A percentile compares a stretch with the other conserved stretches of the same genome.
phyloP scores from a whole-genome alignment of 1,140 invertebrate genomes.

The Dreissena polymorpha region DNA sequence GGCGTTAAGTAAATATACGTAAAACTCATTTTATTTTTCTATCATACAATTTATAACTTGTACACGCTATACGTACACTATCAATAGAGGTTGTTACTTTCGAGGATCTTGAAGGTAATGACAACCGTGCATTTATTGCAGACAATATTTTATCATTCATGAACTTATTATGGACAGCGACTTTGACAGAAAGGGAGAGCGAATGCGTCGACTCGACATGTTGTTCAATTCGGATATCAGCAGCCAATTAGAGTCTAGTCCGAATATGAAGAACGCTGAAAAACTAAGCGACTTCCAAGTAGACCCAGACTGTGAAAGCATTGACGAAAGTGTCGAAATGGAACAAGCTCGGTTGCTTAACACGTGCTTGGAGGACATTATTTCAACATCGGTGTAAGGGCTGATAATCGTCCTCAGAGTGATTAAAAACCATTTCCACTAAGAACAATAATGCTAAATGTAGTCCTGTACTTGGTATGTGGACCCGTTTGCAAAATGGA shows the following conservation, averaged over 20 bases:
- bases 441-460: neutral
- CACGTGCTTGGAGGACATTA: conserved; percentile 12
- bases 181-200: conserved; percentile 25
- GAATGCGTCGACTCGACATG: conserved; percentile 34
- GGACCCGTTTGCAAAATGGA: no score
- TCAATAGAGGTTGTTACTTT: no score
- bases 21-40: no score
- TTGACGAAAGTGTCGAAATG: conserved; percentile 28
- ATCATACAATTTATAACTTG: no score
- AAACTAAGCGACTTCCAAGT: neutral
- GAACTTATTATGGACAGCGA: conserved; percentile 38
- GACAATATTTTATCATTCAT: conserved; percentile 17
- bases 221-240: conserved; percentile 47
- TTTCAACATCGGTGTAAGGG: conserved; percentile 11
- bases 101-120: neutral
- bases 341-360: conserved; percentile 32
- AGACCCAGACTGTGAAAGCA: conserved; percentile 16
- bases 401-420: no score
- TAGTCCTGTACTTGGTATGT: no score
- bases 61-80: no score
- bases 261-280: neutral
- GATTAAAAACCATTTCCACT: no score
- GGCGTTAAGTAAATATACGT: no score
- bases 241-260: no score
- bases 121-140: conserved; percentile 33